Conservation (phyloP, 1,140 invertebrate genomes). For the Drosophila willistoni region DNA sequence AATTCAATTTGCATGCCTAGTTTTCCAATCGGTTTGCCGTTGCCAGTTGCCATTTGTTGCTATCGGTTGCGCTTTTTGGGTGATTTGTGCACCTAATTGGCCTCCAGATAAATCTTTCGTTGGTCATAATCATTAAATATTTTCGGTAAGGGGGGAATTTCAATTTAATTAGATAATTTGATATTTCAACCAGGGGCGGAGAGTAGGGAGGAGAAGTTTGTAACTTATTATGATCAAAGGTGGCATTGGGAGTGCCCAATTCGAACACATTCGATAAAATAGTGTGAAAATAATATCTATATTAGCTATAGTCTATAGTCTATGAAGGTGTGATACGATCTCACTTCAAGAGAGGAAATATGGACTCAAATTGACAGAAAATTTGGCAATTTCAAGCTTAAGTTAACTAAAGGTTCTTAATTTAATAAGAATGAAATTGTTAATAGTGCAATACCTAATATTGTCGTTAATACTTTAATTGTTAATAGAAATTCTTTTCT, state of each 20-base stretch:
- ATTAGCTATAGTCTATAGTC: too few relatives aligned
- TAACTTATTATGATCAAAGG: neutral
- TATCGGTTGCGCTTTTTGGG: conserved; percentile 3
- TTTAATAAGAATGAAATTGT: too few relatives aligned
- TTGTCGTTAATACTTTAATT: too few relatives aligned
- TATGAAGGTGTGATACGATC: too few relatives aligned
- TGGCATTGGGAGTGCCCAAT: neutral
- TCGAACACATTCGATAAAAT: neutral
- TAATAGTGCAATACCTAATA: too few relatives aligned
- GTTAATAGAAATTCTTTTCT: too few relatives aligned
- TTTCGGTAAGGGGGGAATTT: neutral
- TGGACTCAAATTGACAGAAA: too few relatives aligned
- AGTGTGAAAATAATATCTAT: neutral
- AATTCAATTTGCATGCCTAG: conserved; percentile 22
- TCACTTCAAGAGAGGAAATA: too few relatives aligned
- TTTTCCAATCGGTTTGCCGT: conserved; percentile 18
- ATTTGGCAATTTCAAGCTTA: too few relatives aligned
- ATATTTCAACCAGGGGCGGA: neutral
- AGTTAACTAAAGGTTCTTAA: too few relatives aligned
- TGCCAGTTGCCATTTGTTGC: conserved; percentile 2
- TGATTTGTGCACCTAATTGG: conserved; percentile 22
- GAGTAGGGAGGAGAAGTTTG: neutral
- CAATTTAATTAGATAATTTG: conserved; percentile 19
- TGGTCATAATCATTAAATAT: conserved; percentile 16
- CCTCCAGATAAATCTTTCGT: conserved; percentile 10